Evolutionary conservation across 2,888 invertebrate genomes (phyloP).

Genomic region (Ethmia dodecea): DNA sequence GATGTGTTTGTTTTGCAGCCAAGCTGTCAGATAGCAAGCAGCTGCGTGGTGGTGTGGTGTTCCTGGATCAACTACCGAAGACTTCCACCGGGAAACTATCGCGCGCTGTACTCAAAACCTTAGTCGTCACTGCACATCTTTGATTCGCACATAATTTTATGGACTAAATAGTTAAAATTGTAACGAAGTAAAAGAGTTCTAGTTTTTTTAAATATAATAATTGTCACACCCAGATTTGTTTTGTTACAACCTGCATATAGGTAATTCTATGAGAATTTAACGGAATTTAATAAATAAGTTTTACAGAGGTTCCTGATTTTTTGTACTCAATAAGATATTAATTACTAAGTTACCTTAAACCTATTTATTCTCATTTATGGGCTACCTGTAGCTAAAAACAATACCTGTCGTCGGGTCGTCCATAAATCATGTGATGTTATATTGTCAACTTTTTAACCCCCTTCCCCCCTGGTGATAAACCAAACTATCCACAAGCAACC

Average conservation of each 20-base stretch:
- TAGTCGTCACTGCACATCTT: slow-evolving; percentile 13
- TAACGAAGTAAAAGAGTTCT: neutral
- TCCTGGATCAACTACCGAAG: slow-evolving; percentile 33
- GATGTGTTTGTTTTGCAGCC: slow-evolving; percentile 26
- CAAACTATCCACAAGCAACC: no score
- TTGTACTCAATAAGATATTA: no score
- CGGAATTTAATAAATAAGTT: neutral
- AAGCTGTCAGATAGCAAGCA: slow-evolving; percentile 39
- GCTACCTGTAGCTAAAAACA: no score
- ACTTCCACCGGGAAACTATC: slow-evolving; percentile 38
- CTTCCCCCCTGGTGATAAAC: no score
- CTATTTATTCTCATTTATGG: no score
- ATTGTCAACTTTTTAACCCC: no score
- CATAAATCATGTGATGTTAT: no score
- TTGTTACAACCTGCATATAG: neutral
- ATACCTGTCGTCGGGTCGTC: no score
- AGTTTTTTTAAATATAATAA: neutral
- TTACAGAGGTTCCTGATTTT: no score
- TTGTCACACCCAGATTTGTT: neutral
- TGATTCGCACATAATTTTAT: neutral
- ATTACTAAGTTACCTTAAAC: no score
- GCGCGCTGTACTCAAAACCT: slow-evolving; percentile 22
- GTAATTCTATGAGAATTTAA: neutral
- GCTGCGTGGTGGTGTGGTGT: slow-evolving; percentile 43
- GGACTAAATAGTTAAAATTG: neutral